These are phyloP conservation scores for Drosophila multiciliata DNA, from an alignment of 2,888 invertebrate genomes.

Conservation along the genomic window DNA sequence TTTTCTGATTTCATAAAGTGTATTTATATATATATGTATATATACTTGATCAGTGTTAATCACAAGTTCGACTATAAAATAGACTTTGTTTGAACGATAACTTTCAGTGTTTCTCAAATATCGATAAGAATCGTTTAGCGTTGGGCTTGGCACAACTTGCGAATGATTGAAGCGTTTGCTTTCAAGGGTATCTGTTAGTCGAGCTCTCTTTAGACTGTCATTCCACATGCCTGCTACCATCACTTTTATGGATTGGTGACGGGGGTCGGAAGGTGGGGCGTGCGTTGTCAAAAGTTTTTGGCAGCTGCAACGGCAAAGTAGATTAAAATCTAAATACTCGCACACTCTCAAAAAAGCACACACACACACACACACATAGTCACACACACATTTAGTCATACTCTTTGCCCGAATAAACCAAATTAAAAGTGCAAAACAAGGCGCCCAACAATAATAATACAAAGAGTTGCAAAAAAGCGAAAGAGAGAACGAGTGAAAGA, in stretches of 20 bases:
- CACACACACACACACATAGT: conserved; percentile 27
- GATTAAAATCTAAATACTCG: conserved; percentile 78
- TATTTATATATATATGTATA: neutral
- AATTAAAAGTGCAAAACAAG: conserved; percentile 77
- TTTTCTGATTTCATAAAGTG: neutral
- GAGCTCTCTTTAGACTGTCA: neutral
- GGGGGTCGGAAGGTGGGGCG: conserved; percentile 25
- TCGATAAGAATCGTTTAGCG: neutral
- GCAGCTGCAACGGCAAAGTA: conserved; percentile 77
- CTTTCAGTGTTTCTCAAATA: neutral
- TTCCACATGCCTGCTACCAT: neutral
- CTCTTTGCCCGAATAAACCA: conserved; percentile 71
- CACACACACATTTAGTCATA: conserved; percentile 20
- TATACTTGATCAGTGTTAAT: neutral
- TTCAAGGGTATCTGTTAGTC: neutral
- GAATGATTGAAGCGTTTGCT: neutral
- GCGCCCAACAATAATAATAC: conserved; percentile 51
- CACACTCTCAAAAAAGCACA: conserved; percentile 32
- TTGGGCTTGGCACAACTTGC: neutral
- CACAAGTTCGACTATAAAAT: neutral
- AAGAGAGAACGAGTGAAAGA: neutral
- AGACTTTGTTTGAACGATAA: neutral
- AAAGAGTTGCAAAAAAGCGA: conserved; percentile 16
- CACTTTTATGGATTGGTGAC: neutral
- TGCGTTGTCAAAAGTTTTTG: conserved; percentile 70